A percentile compares a stretch with the other conserved stretches of the same genome.
phyloP scores from a whole-genome alignment of 2,888 invertebrate genomes.

The Labia minor region DNA sequence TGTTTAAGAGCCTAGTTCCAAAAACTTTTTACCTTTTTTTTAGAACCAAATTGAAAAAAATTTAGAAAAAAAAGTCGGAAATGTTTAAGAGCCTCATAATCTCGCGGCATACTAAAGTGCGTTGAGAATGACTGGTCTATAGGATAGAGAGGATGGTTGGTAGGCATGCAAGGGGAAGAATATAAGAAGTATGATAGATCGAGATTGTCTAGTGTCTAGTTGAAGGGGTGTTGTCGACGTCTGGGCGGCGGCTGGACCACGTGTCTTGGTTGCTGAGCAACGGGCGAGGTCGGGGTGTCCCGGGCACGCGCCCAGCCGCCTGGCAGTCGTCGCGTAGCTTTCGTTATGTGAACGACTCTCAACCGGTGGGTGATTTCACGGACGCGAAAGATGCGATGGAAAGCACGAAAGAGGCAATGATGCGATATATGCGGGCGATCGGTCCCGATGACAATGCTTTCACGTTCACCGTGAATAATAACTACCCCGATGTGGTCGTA shows the following conservation, averaged over 20 bases:
- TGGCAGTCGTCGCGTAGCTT: conserved; percentile 23
- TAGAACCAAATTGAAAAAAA: too few species aligned
- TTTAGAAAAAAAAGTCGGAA: too few species aligned
- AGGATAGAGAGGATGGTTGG: too few species aligned
- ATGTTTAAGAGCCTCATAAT: too few species aligned
- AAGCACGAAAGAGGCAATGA: not conserved
- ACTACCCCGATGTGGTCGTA: conserved; percentile 29
- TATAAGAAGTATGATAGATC: too few species aligned
- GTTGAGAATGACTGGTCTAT: too few species aligned
- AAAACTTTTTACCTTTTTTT: too few species aligned
- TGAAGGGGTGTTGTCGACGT: not conserved
- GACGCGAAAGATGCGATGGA: not conserved
- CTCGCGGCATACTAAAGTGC: too few species aligned
- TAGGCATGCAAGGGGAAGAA: too few species aligned
- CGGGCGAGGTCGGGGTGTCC: conserved; percentile 28
- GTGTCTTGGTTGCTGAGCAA: conserved; percentile 20
- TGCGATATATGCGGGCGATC: conserved; percentile 3
- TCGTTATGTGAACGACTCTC: conserved; percentile 29
- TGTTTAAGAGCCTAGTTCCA: too few species aligned
- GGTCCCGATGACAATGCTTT: conserved; percentile 29
- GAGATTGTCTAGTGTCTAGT: too few species aligned
- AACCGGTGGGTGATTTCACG: too few species aligned
- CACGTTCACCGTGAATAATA: conserved; percentile 33
- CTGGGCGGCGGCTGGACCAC: not conserved
- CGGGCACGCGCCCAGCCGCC: conserved; percentile 32